Base-by-base conservation (phyloP, 1,140 invertebrate genomes). In the Sminthurides bifidus region DNA sequence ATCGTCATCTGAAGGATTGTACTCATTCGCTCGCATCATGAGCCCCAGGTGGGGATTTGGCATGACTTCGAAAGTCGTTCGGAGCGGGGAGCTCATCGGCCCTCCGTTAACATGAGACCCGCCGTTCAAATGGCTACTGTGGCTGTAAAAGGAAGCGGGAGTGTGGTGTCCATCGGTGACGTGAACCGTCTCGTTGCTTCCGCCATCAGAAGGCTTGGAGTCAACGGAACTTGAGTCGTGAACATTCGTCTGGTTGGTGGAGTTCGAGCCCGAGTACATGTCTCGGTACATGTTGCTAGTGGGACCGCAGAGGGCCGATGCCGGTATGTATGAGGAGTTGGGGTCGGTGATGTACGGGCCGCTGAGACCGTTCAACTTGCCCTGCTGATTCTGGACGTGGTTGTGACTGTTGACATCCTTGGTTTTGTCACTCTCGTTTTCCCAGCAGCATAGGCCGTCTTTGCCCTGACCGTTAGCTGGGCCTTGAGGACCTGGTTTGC, bases 191-290 rank as follows among this genome's bases (percentile, higher is more conserved):
- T 59, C 58, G 40, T 60, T 64, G 23, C 54, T 60, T 17, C 62
- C 59, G 6, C 60, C 60, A 30, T 58, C 56, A 0, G 62, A 60
- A 10, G 59, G 59, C 31, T 60, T 60, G 1, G 60, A 60, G 21
- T 64, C 56, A 0, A 64, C 62, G 14, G 62, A 64, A 26, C 56
- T 59, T 14, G 62, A 60, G 56, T 64, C 62, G 26, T 58, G 61
- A 29, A 52, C 51, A 37, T 64, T 54, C 8, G 53, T 57, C 23
- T 58, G 52, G 12, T 33, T 35, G 0, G 55, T 55, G 6, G 59
- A 58, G 12, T 52, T 53, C 12, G 62, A 60, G 0, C 58, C 58
- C 21, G 53, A 49, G 35, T 64, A 64, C 52, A 64, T 60, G 33
- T 64, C 62, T 31, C 62, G 48, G 27, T 64, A 61, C 45, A 61